These are phyloP conservation scores for Megalopta genalis DNA, from an alignment of 1,140 invertebrate genomes.

Conservation along the genomic window DNA sequence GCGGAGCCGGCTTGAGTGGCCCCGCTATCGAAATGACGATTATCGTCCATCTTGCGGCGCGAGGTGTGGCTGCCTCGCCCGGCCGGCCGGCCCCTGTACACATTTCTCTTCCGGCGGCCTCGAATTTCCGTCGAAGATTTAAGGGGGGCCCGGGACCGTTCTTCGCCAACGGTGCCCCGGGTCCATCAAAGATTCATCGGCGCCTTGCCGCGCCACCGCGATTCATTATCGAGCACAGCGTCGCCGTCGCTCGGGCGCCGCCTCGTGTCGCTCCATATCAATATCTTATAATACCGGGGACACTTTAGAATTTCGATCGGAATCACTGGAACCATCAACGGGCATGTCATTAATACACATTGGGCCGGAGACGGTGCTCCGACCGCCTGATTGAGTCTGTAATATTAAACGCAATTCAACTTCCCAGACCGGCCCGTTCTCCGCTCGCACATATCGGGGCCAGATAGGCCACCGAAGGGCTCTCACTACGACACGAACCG, in stretches of 20 bases:
- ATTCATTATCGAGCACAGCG: slow-evolving; percentile 11
- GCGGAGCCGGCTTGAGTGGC: slow-evolving; percentile 70
- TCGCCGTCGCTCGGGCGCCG: too few relatives aligned
- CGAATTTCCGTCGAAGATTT: slow-evolving; percentile 54
- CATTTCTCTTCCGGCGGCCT: slow-evolving; percentile 47
- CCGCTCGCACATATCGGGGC: slow-evolving; percentile 9
- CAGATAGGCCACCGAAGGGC: slow-evolving; percentile 40
- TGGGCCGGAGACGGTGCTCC: slow-evolving; percentile 33
- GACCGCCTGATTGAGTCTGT: slow-evolving; percentile 69
- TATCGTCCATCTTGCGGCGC: slow-evolving; percentile 70
- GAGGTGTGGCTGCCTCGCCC: slow-evolving; percentile 37
- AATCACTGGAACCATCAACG: slow-evolving; percentile 44
- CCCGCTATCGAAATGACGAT: slow-evolving; percentile 71
- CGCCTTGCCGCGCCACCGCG: neutral
- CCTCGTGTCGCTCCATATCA: slow-evolving; percentile 8
- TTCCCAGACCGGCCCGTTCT: slow-evolving; percentile 59
- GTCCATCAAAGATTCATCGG: slow-evolving; percentile 36
- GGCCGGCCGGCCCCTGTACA: slow-evolving; percentile 50
- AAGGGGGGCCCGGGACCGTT: slow-evolving; percentile 25
- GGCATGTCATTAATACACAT: slow-evolving; percentile 69
- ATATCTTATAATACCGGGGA: slow-evolving; percentile 9
- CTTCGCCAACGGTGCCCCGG: neutral
- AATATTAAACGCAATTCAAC: slow-evolving; percentile 77
- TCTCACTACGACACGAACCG: neutral
- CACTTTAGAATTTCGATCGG: slow-evolving; percentile 48